Conservation (phyloP, 2,113 vertebrate species). For the Mionectes macconnelli region DNA sequence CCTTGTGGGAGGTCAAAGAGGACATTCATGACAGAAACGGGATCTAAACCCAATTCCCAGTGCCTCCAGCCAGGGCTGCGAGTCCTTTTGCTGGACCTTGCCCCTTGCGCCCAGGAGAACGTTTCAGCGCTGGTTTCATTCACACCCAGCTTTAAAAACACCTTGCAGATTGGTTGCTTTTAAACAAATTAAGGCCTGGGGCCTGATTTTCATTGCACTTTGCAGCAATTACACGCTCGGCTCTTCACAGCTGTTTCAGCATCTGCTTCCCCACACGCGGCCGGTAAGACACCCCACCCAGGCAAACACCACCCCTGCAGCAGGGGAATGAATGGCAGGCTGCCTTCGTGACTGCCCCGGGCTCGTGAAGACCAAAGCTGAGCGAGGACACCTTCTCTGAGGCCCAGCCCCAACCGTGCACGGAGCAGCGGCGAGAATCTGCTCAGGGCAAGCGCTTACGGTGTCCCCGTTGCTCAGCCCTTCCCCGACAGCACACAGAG, state of each 20-base stretch:
- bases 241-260: constrained; percentile 11
- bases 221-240: background rate
- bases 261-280: background rate
- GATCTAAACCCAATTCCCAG: background rate
- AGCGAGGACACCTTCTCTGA: background rate
- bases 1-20: constrained; percentile 11
- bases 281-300: background rate
- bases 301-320: background rate
- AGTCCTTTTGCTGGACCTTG: background rate
- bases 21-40: background rate
- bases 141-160: background rate
- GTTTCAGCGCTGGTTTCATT: background rate
- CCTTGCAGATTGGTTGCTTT: constrained; percentile 27
- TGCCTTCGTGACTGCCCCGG: background rate
- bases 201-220: background rate
- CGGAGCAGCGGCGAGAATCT: background rate
- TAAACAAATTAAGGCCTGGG: constrained; percentile 1
- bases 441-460: background rate
- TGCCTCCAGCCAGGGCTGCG: background rate
- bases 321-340: background rate
- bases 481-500: background rate
- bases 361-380: background rate
- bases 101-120: background rate
- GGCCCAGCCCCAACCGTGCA: background rate
- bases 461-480: background rate